Evolutionary conservation across 2,888 invertebrate species (phyloP), one percentile per base, ranked within the genome.

Genomic region (Tricholauxania praeusta): DNA sequence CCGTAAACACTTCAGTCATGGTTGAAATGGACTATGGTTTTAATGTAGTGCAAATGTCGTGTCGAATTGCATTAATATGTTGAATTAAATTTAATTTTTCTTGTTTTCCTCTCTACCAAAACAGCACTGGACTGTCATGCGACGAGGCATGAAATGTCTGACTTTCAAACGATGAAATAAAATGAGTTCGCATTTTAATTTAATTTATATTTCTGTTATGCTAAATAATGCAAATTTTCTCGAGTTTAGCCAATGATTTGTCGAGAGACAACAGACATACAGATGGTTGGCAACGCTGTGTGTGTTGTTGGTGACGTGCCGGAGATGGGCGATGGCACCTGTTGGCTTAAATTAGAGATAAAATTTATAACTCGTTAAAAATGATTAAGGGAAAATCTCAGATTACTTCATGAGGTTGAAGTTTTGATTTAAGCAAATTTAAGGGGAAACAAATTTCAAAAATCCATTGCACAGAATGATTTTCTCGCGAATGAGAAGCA

Each of bases 11-110:
- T 51, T 8, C 10, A 39, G 19, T 15, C 12, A 14, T 55, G 32
- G n/a, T 17, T 32, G 53, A 53, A 19, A 53, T 47, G 51, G 48
- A 47, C 48, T 17, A 17, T 47, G 64, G n/a, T 17, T 47, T 39
- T 67, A 67, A 67, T 67, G 67, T 67, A 39, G 55, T 74, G 70
- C 15, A 28, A 68, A 68, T 68, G 32, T 62, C 55, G 72, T 72
- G 72, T 57, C 28, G 49, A 55, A 19, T 64, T 55, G 39, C 69
- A 72, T 63, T 72, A 64, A 72, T 62, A 69, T 72, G 63, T 49
- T 64, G 49, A 64, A 64, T 64, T 64, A 64, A 64, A 64, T 48
- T 8, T 28, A 5, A 32, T 17, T 39, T 5, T 49, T 51, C 10
- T 39, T 10, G 7, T 39, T 10, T 39, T 3, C 39, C 8, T 10